Base-by-base conservation (phyloP, 2,888 invertebrate species). In the Trissonchulus latispiculum region DNA sequence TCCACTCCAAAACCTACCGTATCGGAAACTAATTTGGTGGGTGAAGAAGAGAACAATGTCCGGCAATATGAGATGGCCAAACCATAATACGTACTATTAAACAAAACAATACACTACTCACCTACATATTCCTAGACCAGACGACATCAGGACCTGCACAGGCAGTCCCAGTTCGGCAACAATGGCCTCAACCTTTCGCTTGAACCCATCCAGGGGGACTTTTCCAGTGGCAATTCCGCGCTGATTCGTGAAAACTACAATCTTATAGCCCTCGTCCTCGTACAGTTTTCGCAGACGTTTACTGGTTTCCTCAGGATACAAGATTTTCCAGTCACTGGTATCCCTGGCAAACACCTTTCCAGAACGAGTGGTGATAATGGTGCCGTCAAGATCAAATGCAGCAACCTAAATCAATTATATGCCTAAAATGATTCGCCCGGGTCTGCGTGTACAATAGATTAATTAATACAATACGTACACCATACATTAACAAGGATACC, bases 191-290 rank as follows among this genome's bases (percentile, higher is more conserved):
- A 96, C 88, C 87, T 97, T 97, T 75, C 83, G 85, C 83, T 92
- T 92, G 80, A 95, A 92, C 75, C 18, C 82, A 33, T 36, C 37
- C 28, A 76, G 36, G 32, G 36, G 66, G 28, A 28, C 73, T 86
- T 87, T 70, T 62, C 76, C 75, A 29, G 36, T 75, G 0, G 88
- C 88, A 72, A 93, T 87, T 8, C 90, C 90, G 1, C 88, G 90
- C 86, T 96, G 96, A 85, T 97, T 97, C 28, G 95, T 93, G 78
- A 97, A 89, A 79, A 97, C 89, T 0, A 95, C 91, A 79, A 97
- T 87, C 87, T 93, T 95, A 80, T 88, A 93, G 1, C 89, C 90
- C 48, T 48, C 8, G 8, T 48, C 8, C 23, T 48, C 48, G 23
- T 48, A 48, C 8, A 48, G 48, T 15, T 48, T 8, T 8, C 48